Base-by-base conservation (phyloP, 2,888 invertebrate species). In the Orthosia gothica region DNA sequence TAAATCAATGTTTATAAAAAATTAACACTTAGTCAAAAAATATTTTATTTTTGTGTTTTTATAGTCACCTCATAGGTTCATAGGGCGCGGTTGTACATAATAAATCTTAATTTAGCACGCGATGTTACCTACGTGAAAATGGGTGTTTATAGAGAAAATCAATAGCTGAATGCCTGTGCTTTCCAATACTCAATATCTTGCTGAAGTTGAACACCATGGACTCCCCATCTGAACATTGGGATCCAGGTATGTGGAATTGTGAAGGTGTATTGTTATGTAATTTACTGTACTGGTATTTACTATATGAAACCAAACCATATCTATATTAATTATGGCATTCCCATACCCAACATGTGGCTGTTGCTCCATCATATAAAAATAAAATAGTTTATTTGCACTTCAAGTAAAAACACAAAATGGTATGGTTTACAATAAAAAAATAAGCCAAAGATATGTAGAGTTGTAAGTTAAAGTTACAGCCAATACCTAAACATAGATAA, bases 211-310 rank as follows among this genome's bases (percentile, higher is more conserved):
- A 68, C 55, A 92, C 89, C 78, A 95, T 95, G 95, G 95, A 95
- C 81, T 89, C 92, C 74, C 81, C 93, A 55, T 85, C 93, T 78
- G 95, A 95, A 82, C 94, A 92, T 84, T 96, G 96, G 96, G 96
- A 96, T 81, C 96, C 96, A 89, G 94, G 96, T 95, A 89, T 74
- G 92, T 89, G 15, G 7, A 49, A 18, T 50, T 55, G 1, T 79
- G 58, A 65, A 69, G 9, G 26, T 26, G 0, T 69, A 54, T 57
- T 58, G 9, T 52, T 64, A 49, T 61, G 26, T 77, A 54, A 55
- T 32, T 20, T 12, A 62, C 20, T 64, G n/a, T 49, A 26, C 13
- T 13, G 1, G n/a, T 32, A 20, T 49, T n/a, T 54, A 49, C 13
- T n/a, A 40, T 47, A 52, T 9, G 54, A 54, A 20, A n/a, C 18